Conservation (phyloP, 2,797 vertebrate genomes). For the Rhynchonycteris naso region DNA sequence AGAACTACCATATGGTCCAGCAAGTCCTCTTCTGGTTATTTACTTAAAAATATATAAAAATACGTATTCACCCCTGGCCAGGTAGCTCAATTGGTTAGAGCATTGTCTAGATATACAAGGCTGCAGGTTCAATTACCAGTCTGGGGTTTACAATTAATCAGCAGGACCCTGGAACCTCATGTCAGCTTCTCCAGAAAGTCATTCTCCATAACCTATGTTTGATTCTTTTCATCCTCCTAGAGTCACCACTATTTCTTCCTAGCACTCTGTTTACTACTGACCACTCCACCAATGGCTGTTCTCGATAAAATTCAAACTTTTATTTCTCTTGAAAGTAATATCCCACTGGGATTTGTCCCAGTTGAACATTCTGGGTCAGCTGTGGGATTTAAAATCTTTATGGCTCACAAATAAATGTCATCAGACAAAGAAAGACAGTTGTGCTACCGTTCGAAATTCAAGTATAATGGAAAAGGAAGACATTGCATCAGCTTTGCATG, state of each 20-base stretch:
- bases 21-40: too few species aligned
- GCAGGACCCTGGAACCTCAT: background rate
- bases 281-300: background rate
- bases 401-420: background rate
- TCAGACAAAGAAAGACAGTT: slow-evolving; percentile 24
- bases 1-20: too few species aligned
- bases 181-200: background rate
- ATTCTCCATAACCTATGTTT: background rate
- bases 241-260: background rate
- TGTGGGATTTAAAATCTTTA: slow-evolving; percentile 25
- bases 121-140: too few species aligned
- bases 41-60: too few species aligned
- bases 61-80: too few species aligned
- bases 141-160: background rate
- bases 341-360: background rate
- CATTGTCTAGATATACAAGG: background rate
- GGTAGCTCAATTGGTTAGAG: background rate
- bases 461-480: background rate
- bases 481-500: background rate
- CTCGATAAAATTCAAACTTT: background rate
- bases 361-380: background rate
- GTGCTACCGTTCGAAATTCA: background rate
- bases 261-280: background rate
- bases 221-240: background rate
- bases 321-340: slow-evolving; percentile 25